A percentile compares a stretch with the other conserved stretches of the same genome.
Evolutionary conservation across 2,113 vertebrate species (phyloP).

Genomic region (Zosterops lateralis): DNA sequence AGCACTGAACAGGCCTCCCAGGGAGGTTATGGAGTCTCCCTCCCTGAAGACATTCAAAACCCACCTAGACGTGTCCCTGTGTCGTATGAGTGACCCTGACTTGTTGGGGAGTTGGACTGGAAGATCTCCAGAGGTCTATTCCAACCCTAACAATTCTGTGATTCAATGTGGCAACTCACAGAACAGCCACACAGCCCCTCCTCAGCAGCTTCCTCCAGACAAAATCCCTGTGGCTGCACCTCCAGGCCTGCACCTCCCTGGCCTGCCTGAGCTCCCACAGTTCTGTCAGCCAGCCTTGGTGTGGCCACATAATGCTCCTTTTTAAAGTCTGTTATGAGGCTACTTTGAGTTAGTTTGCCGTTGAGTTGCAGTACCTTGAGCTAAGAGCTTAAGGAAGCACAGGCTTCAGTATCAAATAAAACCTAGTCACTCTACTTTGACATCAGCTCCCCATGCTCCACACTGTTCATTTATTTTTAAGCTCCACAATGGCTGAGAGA

Average conservation of each 20-base stretch:
- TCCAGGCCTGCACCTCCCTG: not conserved
- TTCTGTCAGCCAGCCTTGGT: not conserved
- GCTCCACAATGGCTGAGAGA: not conserved
- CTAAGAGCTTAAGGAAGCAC: constrained; percentile 2
- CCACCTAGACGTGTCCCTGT: accelerated
- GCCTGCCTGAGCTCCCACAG: not conserved
- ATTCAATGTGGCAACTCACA: not conserved
- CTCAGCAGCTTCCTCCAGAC: too few relatives aligned
- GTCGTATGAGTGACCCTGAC: not conserved
- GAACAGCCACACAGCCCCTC: too few relatives aligned
- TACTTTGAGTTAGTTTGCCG: constrained; percentile 21
- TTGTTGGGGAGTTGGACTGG: too few relatives aligned
- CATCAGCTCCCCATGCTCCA: not conserved
- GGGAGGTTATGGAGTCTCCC: not conserved
- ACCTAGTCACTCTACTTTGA: not conserved
- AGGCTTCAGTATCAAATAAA: not conserved
- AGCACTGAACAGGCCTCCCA: not conserved
- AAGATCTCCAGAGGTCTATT: not conserved
- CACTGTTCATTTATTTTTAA: constrained; percentile 23
- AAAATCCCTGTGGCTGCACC: not conserved
- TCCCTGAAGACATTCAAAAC: not conserved
- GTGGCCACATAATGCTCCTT: not conserved
- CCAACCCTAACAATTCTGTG: not conserved
- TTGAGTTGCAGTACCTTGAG: not conserved
- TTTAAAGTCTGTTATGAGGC: not conserved